These are phyloP conservation scores for Xestobium rufovillosum DNA, from an alignment of 2,888 invertebrate genomes.

Conservation along the genomic window DNA sequence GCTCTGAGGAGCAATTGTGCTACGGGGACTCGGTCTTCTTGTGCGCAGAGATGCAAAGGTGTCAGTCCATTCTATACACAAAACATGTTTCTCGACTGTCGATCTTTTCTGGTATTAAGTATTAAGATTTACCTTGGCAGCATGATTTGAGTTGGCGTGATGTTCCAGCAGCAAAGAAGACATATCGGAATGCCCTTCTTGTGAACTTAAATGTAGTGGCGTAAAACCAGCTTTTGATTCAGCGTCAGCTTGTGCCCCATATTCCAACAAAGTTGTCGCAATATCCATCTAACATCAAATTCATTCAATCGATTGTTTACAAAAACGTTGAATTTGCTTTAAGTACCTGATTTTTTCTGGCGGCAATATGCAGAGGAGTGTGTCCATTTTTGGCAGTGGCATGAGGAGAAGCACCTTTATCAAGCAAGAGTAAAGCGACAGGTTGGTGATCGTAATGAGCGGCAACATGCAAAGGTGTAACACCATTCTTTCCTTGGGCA, in stretches of 20 bases:
- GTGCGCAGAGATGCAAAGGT: constrained; percentile 90
- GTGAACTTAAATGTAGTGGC: constrained; percentile 88
- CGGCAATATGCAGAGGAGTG: constrained; percentile 95
- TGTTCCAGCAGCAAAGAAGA: constrained; percentile 86
- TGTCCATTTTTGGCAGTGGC: constrained; percentile 96
- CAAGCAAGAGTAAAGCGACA: constrained; percentile 80
- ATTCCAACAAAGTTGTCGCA: constrained; percentile 86
- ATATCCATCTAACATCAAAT: constrained; percentile 68
- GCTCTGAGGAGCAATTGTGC: constrained; percentile 73
- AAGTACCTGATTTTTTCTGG: constrained; percentile 84
- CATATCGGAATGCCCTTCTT: constrained; percentile 94
- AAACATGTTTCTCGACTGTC: too few relatives aligned
- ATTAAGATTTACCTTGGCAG: constrained; percentile 76
- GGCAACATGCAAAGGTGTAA: constrained; percentile 94
- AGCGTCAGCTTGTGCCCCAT: constrained; percentile 84
- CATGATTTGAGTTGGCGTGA: constrained; percentile 76
- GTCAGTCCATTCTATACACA: constrained; percentile 72
- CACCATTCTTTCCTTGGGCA: constrained; percentile 87
- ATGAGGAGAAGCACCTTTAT: constrained; percentile 91
- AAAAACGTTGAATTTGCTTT: not conserved
- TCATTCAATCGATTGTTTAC: not conserved
- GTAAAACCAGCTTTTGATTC: constrained; percentile 95
- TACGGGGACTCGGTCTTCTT: constrained; percentile 85
- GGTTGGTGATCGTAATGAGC: constrained; percentile 94
- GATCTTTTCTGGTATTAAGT: too few relatives aligned